Evolutionary conservation across 2,113 vertebrate genomes (phyloP), one percentile per base, ranked within the genome.

Genomic region (Paracyprichromis sp.): DNA sequence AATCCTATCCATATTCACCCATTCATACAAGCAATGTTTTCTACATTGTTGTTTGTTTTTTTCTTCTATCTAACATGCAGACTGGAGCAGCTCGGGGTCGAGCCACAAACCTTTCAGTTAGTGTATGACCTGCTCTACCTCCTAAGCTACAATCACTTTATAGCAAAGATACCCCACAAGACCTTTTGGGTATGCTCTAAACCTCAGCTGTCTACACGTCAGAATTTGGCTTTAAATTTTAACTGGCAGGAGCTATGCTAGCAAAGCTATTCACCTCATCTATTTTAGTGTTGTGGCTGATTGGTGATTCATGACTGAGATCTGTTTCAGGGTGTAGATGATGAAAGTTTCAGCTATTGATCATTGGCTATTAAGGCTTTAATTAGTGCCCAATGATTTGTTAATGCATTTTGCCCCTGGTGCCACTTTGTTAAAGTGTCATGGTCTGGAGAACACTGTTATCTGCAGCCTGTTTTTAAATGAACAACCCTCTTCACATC

Each of bases 401-500:
- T 92, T 85, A 92, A 93, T 86, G 66, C 36, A 85, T 88, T 90
- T 91, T 43, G 81, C 88, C 24, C 79, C 78, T 34, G 31, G 61
- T 88, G 86, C 57, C 3, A 14, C 82, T 83, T 83, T 86, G 66
- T 86, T 80, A 56, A 88, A 84, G 50, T 80, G 36, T 69, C 17
- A 56, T 79, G 63, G 17, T 43, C 45, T 73, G 53, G 63, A 59
- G 31, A 73, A 47, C 43, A 47, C 16, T 85, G 40, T 73, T 83
- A 80, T 61, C 31, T 61, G 43, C 11, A 21, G 69, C 7, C 2
- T 36, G 71, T 13, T 83, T 59, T 86, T 53, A 36, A 83, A 80
- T 47, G 24, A 56, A 14, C 5, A 34, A 4, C 19, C 29, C 19
- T 87, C 16, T 76, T 76, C 24, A 7, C 12, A 16, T 24, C 78